Evolutionary conservation across 2,797 vertebrate species (phyloP), one percentile per base, ranked within the genome.

Genomic region (Neosalanx taihuensis): DNA sequence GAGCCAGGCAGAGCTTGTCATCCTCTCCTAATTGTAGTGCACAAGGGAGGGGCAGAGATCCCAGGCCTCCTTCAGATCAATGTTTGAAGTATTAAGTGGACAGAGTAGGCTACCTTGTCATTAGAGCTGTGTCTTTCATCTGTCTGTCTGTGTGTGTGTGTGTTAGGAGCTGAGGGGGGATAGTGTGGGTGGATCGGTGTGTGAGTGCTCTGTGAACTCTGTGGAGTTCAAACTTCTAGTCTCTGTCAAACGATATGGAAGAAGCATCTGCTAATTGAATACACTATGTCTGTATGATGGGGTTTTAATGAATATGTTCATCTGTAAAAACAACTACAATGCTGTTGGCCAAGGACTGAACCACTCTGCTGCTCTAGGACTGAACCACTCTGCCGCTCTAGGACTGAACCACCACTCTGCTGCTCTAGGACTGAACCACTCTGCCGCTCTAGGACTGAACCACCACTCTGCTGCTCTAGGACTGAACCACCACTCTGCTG

Each of bases 11-110:
- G 74, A 73, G 76, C 59, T 70, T 66, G 78, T 63, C 71, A 69
- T 83, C 69, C 70, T 72, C 2, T 17, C 83, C 61, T 79, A 81
- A 85, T 85, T 87, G 84, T 60, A 72, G 81, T 77, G 72, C 74
- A 56, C 62, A 59, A 75, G 71, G 81, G 73, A 73, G 76, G 80
- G 73, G 59, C 23, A n/a, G 70, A 30, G 60, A 41, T 74, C 74
- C 67, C 37, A 70, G 56, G 49, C 64, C 75, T 31, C 73, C 72
- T 60, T 72, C 79, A 69, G 74, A 69, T 76, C 76, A 59, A 76
- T 81, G 84, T 91, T 90, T 90, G 88, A 92, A 90, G 88, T 83
- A 82, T 79, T 82, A 86, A 88, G 81, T 86, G 87, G 85, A 86
- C 81, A 31, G 77, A 70, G 41, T 20, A 49, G 64, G 41, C 83